phyloP scores from a whole-genome alignment of 2,888 invertebrate genomes.

The Callimorpha dominula region DNA sequence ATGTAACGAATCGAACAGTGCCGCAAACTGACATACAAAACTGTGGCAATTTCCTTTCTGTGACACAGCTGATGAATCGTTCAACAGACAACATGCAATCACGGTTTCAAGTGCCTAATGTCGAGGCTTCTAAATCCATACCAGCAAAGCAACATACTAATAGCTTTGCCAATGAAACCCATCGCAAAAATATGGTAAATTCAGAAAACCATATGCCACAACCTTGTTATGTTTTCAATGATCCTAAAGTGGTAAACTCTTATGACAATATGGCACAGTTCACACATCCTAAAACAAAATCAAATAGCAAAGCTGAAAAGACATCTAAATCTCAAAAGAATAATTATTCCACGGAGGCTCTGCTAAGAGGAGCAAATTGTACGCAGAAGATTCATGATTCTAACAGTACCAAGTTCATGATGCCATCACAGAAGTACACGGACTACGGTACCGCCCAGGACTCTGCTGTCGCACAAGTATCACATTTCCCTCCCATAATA shows the following conservation, averaged over 20 bases:
- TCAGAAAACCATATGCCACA: constrained; percentile 71
- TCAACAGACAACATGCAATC: constrained; percentile 73
- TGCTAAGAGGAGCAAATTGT: constrained; percentile 75
- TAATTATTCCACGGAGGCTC: constrained; percentile 80
- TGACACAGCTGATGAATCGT: constrained; percentile 82
- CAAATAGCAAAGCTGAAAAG: constrained; percentile 72
- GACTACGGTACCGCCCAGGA: constrained; percentile 75
- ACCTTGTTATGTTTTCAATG: constrained; percentile 75
- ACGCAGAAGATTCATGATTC: constrained; percentile 75
- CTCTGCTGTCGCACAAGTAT: constrained; percentile 79
- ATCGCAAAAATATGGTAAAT: constrained; percentile 69
- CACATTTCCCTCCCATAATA: constrained; percentile 80
- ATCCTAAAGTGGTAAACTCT: constrained; percentile 67
- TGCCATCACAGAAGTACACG: constrained; percentile 74
- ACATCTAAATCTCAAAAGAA: constrained; percentile 75
- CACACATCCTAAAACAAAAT: constrained; percentile 69
- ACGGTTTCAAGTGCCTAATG: constrained; percentile 68
- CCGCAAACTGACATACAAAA: constrained; percentile 74
- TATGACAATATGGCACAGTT: constrained; percentile 73
- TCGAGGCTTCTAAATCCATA: constrained; percentile 65
- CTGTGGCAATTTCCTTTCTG: constrained; percentile 80
- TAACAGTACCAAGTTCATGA: constrained; percentile 68
- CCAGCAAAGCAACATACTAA: constrained; percentile 68
- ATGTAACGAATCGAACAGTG: constrained; percentile 62
- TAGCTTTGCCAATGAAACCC: constrained; percentile 66